Conservation (phyloP, 2,113 vertebrate genomes). For the Cyanoramphus novaezelandiae region DNA sequence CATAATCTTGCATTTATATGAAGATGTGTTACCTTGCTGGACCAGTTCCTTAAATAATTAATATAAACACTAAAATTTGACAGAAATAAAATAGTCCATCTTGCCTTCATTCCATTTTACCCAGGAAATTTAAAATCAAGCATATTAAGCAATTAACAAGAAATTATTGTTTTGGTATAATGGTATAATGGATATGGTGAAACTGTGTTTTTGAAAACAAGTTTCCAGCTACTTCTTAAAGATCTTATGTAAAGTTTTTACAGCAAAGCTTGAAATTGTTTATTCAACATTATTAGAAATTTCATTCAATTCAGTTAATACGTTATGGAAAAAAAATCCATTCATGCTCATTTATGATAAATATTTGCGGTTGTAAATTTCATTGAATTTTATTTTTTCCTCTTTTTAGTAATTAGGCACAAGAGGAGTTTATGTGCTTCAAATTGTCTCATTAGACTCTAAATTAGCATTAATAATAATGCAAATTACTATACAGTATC, state of each 20-base stretch:
- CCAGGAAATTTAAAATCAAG: conserved; percentile 34
- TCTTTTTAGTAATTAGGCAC: conserved; percentile 41
- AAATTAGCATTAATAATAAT: conserved; percentile 59
- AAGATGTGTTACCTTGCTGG: conserved; percentile 60
- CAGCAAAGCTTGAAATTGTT: conserved; percentile 15
- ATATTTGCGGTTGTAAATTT: conserved; percentile 35
- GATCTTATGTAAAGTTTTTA: background rate
- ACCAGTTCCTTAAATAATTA: conserved; percentile 54
- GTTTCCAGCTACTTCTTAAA: background rate
- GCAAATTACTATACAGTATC: conserved; percentile 23
- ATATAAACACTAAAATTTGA: conserved; percentile 45
- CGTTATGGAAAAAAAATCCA: conserved; percentile 6
- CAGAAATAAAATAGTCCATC: conserved; percentile 73
- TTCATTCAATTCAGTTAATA: conserved; percentile 21
- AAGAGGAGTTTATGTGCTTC: conserved; percentile 23
- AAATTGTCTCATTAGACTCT: conserved; percentile 32
- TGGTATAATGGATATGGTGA: background rate
- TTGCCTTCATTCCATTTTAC: conserved; percentile 83
- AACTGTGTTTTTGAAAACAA: background rate
- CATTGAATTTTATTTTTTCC: background rate
- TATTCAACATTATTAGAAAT: conserved; percentile 17
- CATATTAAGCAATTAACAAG: background rate
- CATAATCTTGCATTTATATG: conserved; percentile 41
- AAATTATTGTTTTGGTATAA: background rate
- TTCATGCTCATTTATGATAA: conserved; percentile 17